These are phyloP conservation scores for Harpagus bidentatus DNA, from an alignment of 2,113 vertebrate genomes.

Conservation along the genomic window DNA sequence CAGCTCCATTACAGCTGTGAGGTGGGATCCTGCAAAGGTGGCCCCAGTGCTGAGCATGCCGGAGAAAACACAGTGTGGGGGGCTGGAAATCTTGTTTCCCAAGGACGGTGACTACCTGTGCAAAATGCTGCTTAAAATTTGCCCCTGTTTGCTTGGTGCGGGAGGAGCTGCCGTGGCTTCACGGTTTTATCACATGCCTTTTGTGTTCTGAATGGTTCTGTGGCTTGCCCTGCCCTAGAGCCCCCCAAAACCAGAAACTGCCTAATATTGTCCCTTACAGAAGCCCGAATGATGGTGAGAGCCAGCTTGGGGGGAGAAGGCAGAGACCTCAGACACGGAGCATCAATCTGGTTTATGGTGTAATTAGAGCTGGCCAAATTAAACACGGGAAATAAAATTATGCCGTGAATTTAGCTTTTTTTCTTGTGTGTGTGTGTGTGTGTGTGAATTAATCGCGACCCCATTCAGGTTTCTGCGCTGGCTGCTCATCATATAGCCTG, in stretches of 20 bases:
- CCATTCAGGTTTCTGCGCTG: background rate
- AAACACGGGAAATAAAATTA: background rate
- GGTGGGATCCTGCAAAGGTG: background rate
- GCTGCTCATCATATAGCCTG: background rate
- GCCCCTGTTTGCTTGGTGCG: fast-evolving
- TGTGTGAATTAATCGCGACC: background rate
- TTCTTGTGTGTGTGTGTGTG: too few species aligned
- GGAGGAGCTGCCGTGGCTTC: background rate
- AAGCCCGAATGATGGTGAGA: background rate
- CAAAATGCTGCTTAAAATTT: background rate
- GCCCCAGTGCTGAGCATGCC: background rate
- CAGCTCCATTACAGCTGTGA: background rate
- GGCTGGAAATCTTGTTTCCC: fast-evolving
- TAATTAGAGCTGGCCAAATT: background rate
- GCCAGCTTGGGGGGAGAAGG: background rate
- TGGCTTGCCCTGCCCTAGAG: background rate
- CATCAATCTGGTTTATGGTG: background rate
- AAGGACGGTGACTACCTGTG: background rate
- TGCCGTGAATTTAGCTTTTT: background rate
- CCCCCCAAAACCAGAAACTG: background rate
- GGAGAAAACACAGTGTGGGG: too few species aligned
- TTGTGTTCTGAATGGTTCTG: background rate
- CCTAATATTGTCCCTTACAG: background rate
- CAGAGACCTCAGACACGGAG: fast-evolving
- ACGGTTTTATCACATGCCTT: background rate